These are phyloP conservation scores for Agrenia bidenticulata DNA, from an alignment of 2,888 invertebrate species.

Conservation along the genomic window DNA sequence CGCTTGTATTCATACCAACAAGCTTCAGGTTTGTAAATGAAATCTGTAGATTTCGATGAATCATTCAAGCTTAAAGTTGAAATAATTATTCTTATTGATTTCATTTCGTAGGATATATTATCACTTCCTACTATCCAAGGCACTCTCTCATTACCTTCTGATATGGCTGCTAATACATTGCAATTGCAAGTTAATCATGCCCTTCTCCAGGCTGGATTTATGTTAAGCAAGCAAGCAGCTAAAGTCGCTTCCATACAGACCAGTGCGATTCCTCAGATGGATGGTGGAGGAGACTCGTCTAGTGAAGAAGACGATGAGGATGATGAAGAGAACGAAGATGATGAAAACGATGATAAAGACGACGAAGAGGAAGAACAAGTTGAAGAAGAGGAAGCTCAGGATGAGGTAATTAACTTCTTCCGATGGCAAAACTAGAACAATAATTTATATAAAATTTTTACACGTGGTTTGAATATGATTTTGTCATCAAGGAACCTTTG, in stretches of 20 bases:
- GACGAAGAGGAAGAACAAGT: slow-evolving; percentile 59
- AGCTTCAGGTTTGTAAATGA: slow-evolving; percentile 40
- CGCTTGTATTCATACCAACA: slow-evolving; percentile 68
- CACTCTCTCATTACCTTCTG: slow-evolving; percentile 81
- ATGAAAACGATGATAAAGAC: slow-evolving; percentile 56
- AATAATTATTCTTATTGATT: slow-evolving; percentile 32
- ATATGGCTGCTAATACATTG: slow-evolving; percentile 76
- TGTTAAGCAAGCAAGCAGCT: background rate
- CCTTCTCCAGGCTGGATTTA: slow-evolving; percentile 59
- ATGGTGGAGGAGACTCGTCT: slow-evolving; percentile 59
- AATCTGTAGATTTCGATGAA: background rate
- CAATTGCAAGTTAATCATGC: slow-evolving; percentile 87
- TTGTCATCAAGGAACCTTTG: slow-evolving; percentile 72
- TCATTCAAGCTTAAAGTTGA: background rate
- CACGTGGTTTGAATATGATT: background rate
- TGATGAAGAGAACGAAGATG: slow-evolving; percentile 71
- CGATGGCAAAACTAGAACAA: background rate
- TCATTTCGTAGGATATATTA: slow-evolving; percentile 69
- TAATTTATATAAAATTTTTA: background rate
- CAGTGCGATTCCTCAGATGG: slow-evolving; percentile 55
- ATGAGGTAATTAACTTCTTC: slow-evolving; percentile 55
- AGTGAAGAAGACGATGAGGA: slow-evolving; percentile 65
- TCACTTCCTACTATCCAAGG: slow-evolving; percentile 87
- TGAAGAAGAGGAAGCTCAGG: slow-evolving; percentile 66
- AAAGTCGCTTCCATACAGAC: background rate